Base-by-base conservation (phyloP, 2,888 invertebrate species). In the Napeogenes inachia region DNA sequence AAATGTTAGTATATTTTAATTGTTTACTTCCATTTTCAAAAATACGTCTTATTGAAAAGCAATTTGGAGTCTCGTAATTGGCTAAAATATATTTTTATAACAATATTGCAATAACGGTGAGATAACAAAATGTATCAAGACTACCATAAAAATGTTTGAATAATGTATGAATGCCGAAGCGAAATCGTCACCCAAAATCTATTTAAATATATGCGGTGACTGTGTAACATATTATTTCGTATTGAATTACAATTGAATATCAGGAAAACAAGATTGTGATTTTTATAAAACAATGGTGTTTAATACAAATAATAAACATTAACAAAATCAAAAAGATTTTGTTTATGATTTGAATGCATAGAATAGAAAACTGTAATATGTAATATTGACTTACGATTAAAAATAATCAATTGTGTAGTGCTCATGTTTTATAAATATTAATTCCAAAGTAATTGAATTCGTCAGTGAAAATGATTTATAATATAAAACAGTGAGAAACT, bases 71-170 rank as follows among this genome's bases (percentile, higher is more conserved):
- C 54, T 21, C 33, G 46, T 45, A 63, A 59, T 56, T 54, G 45
- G 55, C 45, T 57, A 61, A 62, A 66, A 65, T 65, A 54, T 62
- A 65, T 64, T 21, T 21, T 21, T 21, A 60, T 56, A 58, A 45
- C 38, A 53, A 58, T 54, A 68, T 67, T 65, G 67, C 62, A 66
- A 65, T 50, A 56, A 61, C 57, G 60, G 64, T 59, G 65, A 67
- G 66, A 69, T 67, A 68, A 67, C 62, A 68, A 55, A 59, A 63
- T 61, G 66, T 69, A 67, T 68, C 64, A 67, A 65, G 57, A 58
- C 65, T 71, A 63, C 69, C 69, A 73, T 71, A 69, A 73, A 76
- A 73, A 70, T 71, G 72, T 74, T 72, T 76, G 76, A 76, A 76
- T 77, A 73, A 74, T 73, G 69, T 73, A 75, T 72, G 67, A 68